Percentiles rank a stretch among this genome's conserved stretches.
phyloP scores from a whole-genome alignment of 2,797 vertebrate species.

The Psittacula derbiana region DNA sequence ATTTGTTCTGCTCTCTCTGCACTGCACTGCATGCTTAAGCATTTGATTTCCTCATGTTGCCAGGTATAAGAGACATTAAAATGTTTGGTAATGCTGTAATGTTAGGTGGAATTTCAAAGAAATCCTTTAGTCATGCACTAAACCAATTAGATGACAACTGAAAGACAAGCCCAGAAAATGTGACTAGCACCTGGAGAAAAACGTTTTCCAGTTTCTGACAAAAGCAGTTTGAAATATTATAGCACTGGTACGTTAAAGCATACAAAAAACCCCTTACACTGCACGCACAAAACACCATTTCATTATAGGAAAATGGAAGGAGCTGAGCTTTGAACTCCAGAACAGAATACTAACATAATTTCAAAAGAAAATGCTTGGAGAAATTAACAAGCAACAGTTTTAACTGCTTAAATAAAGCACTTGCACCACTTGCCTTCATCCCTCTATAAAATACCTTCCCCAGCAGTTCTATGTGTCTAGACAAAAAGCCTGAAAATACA shows the following conservation, averaged over 20 bases:
- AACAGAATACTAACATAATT: background rate
- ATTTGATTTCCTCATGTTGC: background rate
- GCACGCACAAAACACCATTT: background rate
- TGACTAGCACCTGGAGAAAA: constrained; percentile 11
- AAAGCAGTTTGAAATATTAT: background rate
- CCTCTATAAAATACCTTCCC: background rate
- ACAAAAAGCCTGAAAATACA: background rate
- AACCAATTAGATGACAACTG: background rate
- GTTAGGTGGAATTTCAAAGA: background rate
- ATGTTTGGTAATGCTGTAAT: background rate
- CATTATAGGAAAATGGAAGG: background rate
- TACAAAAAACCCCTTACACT: background rate
- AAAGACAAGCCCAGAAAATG: background rate
- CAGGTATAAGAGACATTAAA: background rate
- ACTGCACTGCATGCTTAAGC: background rate
- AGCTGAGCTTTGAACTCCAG: background rate
- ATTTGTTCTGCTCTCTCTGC: background rate
- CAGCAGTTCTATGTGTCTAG: background rate
- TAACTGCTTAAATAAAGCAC: background rate
- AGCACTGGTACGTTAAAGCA: background rate
- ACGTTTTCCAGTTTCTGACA: background rate
- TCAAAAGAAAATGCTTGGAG: background rate
- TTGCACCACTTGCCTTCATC: background rate
- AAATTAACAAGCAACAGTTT: background rate
- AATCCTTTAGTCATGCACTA: background rate